Evolutionary conservation across 2,797 vertebrate species (phyloP).

Genomic region (Florisuga fusca): DNA sequence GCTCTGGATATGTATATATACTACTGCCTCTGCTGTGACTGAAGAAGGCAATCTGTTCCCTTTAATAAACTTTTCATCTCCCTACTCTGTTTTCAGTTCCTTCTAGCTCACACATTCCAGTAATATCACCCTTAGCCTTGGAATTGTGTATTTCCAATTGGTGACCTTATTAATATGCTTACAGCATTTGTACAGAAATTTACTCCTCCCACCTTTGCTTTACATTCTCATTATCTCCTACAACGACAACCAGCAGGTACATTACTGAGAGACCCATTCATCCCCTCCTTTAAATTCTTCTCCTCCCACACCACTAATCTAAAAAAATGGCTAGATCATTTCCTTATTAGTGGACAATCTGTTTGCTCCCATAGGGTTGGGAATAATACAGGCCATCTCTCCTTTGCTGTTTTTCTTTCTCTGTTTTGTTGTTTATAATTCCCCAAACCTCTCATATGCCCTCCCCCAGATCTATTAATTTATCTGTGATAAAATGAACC

Average conservation of each 20-base stretch:
- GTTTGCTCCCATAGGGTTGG: slow-evolving; percentile 57
- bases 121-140: slow-evolving; percentile 40
- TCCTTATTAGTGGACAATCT: slow-evolving; percentile 67
- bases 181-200: slow-evolving; percentile 55
- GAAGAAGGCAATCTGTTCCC: not conserved
- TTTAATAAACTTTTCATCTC: slow-evolving; percentile 13
- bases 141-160: slow-evolving; percentile 37
- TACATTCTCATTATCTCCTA: slow-evolving; percentile 66
- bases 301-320: slow-evolving; percentile 66
- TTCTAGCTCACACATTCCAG: slow-evolving; percentile 22
- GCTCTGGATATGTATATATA: not conserved
- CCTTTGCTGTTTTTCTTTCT: slow-evolving; percentile 31
- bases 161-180: slow-evolving; percentile 70
- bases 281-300: slow-evolving; percentile 68
- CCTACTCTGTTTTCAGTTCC: not conserved
- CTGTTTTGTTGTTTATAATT: slow-evolving; percentile 23
- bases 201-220: slow-evolving; percentile 69
- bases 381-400: slow-evolving; percentile 37
- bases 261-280: slow-evolving; percentile 51
- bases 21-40: not conserved
- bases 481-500: slow-evolving; percentile 30
- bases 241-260: not conserved
- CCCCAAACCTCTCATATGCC: not conserved
- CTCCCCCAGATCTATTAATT: not conserved
- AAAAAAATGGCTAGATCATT: slow-evolving; percentile 67